Evolutionary conservation across 1,140 invertebrate genomes (phyloP).

Genomic region (Condylostylus longicornis): DNA sequence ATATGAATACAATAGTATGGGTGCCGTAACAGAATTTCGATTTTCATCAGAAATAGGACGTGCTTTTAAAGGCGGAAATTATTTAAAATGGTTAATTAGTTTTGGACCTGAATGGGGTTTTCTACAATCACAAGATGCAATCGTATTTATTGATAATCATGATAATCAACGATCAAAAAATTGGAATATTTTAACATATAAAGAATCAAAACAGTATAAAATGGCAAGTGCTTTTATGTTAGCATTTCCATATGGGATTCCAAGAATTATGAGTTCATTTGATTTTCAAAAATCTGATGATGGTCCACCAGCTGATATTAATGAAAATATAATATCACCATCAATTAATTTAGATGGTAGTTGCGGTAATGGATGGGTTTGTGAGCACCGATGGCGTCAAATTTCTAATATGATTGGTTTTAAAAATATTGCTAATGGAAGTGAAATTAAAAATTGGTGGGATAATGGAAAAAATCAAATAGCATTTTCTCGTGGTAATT

Average conservation of each 20-base stretch:
- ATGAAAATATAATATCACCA: conserved; percentile 33
- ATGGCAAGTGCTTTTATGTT: conserved; percentile 67
- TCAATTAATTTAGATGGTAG: conserved; percentile 36
- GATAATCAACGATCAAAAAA: conserved; percentile 51
- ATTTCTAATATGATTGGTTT: conserved; percentile 76
- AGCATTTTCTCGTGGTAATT: conserved; percentile 53
- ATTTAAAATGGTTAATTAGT: conserved; percentile 38
- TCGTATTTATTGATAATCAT: conserved; percentile 47
- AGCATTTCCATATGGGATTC: conserved; percentile 57
- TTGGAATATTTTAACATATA: conserved; percentile 44
- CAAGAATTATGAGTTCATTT: conserved; percentile 63
- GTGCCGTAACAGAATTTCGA: conserved; percentile 62
- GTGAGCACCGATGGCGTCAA: conserved; percentile 79
- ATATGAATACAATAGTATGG: conserved; percentile 46
- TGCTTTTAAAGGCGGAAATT: conserved; percentile 39
- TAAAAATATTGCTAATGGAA: conserved; percentile 44
- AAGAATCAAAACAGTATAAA: conserved; percentile 47
- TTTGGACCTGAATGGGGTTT: conserved; percentile 40
- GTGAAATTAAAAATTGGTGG: conserved; percentile 53
- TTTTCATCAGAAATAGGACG: conserved; percentile 40
- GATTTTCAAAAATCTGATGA: conserved; percentile 35
- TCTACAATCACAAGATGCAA: conserved; percentile 32
- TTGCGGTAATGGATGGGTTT: conserved; percentile 59
- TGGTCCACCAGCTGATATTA: conserved; percentile 33
- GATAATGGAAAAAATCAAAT: conserved; percentile 62